phyloP scores from a whole-genome alignment of 2,888 invertebrate species.

The Apoderus coryli region DNA sequence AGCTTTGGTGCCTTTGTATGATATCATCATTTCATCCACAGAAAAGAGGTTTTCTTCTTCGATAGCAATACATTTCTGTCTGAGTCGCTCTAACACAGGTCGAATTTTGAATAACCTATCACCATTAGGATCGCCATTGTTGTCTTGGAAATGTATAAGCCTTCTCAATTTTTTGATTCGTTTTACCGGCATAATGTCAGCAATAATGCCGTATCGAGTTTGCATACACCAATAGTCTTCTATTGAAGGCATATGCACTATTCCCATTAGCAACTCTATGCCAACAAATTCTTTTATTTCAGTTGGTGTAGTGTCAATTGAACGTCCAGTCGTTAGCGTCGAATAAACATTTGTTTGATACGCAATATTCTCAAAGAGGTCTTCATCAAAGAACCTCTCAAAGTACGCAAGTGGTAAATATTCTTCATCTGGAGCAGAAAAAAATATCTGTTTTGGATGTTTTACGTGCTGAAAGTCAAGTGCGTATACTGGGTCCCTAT shows the following conservation, averaged over 20 bases:
- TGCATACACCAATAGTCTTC: conserved; percentile 10
- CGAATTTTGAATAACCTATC: conserved; percentile 13
- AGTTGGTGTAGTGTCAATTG: conserved; percentile 6
- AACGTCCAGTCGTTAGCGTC: conserved; percentile 8
- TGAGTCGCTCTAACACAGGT: conserved; percentile 8
- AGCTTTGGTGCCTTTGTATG: conserved; percentile 14
- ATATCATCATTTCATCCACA: not conserved
- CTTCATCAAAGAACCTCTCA: no score
- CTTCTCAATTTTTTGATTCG: conserved; percentile 10
- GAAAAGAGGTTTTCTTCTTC: no score
- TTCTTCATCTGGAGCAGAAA: no score
- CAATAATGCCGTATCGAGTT: conserved; percentile 8
- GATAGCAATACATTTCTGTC: conserved; percentile 3
- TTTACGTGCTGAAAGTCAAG: no score
- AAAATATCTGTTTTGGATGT: no score
- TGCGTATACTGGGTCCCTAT: no score
- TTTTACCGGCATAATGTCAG: conserved; percentile 12
- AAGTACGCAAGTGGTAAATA: no score
- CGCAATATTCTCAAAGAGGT: conserved; percentile 9
- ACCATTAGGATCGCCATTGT: conserved; percentile 9
- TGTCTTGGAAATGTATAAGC: conserved; percentile 11
- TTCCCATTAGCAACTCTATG: conserved; percentile 11
- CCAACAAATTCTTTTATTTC: conserved; percentile 11
- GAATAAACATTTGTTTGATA: conserved; percentile 10
- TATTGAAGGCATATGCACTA: conserved; percentile 10